These are phyloP conservation scores for Caenorhabditis angaria DNA, from an alignment of 2,888 invertebrate species.

Conservation along the genomic window DNA sequence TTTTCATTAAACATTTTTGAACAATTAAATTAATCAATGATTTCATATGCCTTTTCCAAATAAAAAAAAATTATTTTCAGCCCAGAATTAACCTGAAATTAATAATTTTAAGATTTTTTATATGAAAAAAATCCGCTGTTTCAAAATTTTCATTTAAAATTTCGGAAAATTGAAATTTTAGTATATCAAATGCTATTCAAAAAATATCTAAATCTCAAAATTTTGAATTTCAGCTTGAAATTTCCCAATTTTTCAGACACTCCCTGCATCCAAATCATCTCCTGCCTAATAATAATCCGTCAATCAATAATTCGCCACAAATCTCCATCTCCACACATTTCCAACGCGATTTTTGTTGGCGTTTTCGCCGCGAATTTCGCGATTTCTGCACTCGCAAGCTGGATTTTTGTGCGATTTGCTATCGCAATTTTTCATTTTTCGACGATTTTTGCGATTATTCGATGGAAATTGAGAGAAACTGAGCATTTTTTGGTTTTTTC, in stretches of 20 bases:
- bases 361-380: slow-evolving; percentile 21
- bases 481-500: neutral
- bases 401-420: neutral
- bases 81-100: too few relatives aligned
- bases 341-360: slow-evolving; percentile 20
- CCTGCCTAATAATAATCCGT: slow-evolving; percentile 27
- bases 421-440: slow-evolving; percentile 14
- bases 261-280: slow-evolving; percentile 36
- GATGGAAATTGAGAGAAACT: too few relatives aligned
- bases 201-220: neutral
- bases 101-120: too few relatives aligned
- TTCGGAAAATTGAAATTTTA: too few relatives aligned
- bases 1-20: too few relatives aligned
- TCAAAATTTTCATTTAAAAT: too few relatives aligned
- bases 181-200: neutral
- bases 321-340: slow-evolving; percentile 25
- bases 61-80: too few relatives aligned
- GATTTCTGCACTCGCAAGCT: slow-evolving; percentile 23
- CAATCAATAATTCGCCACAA: slow-evolving; percentile 31
- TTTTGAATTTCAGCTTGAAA: neutral
- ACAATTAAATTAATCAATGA: too few relatives aligned
- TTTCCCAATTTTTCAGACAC: slow-evolving; percentile 21
- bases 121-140: too few relatives aligned
- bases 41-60: too few relatives aligned
- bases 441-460: neutral